These are phyloP conservation scores for Drosophila heteroneura DNA, from an alignment of 2,888 invertebrate species.

Conservation along the genomic window DNA sequence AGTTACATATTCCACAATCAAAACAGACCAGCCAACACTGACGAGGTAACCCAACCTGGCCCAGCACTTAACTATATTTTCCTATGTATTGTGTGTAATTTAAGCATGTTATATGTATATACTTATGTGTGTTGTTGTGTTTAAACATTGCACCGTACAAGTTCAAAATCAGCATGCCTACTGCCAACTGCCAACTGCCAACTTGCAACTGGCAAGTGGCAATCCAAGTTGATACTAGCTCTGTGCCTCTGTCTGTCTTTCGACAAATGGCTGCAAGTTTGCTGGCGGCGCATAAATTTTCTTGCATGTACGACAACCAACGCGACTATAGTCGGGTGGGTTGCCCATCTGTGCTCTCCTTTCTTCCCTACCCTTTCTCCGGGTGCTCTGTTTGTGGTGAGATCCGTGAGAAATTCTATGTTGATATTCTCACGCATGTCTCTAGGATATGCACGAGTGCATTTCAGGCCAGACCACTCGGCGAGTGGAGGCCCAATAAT, in stretches of 20 bases:
- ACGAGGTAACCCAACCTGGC: conserved; percentile 36
- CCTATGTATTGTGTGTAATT: conserved; percentile 54
- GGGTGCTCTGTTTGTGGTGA: conserved; percentile 6
- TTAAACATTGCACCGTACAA: conserved; percentile 48
- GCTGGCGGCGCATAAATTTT: conserved; percentile 73
- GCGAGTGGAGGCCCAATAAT: conserved; percentile 52
- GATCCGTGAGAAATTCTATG: conserved; percentile 74
- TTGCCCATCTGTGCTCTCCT: conserved; percentile 10
- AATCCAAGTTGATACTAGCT: conserved; percentile 10
- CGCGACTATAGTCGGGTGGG: conserved; percentile 32
- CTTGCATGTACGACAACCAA: conserved; percentile 53
- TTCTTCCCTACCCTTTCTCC: background rate
- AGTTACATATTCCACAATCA: conserved; percentile 45
- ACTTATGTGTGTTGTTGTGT: conserved; percentile 43
- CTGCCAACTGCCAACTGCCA: conserved; percentile 20
- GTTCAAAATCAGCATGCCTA: conserved; percentile 63
- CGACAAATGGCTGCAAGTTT: background rate
- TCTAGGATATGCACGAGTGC: conserved; percentile 83
- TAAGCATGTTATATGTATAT: conserved; percentile 50
- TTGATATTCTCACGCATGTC: conserved; percentile 84
- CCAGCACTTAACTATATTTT: conserved; percentile 30
- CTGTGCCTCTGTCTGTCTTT: conserved; percentile 3
- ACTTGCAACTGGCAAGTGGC: background rate
- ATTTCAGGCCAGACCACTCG: conserved; percentile 42
- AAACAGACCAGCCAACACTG: conserved; percentile 16